Percentiles rank a stretch among this genome's conserved stretches.
Evolutionary conservation across 2,113 vertebrate genomes (phyloP).

Genomic region (Grammomys surdaster): DNA sequence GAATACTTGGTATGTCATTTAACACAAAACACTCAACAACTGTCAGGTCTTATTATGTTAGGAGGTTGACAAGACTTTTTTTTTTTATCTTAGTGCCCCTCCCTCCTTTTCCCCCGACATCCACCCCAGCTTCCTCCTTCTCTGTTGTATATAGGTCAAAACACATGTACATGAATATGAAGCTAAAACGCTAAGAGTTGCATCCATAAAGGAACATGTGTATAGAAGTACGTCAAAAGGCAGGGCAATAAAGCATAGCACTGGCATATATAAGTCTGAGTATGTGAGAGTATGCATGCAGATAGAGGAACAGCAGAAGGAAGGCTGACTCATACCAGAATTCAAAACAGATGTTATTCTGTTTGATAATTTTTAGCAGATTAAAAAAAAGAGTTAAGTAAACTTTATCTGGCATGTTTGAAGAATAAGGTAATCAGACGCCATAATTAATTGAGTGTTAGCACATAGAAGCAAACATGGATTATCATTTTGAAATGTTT

Average conservation of each 20-base stretch:
- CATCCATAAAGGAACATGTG: not conserved
- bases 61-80: not conserved
- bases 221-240: not conserved
- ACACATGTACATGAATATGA: not conserved
- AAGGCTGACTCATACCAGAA: slow-evolving; percentile 51
- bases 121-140: not conserved
- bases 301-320: not conserved
- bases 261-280: not conserved
- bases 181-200: not conserved
- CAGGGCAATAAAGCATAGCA: slow-evolving; percentile 29
- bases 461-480: slow-evolving; percentile 60
- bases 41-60: slow-evolving; percentile 29
- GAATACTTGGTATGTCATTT: not conserved
- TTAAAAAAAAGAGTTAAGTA: slow-evolving; percentile 73
- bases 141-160: not conserved
- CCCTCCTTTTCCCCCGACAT: not conserved
- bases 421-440: slow-evolving; percentile 75
- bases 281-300: not conserved
- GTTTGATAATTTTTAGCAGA: slow-evolving; percentile 63
- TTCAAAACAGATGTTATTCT: slow-evolving; percentile 70
- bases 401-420: slow-evolving; percentile 75
- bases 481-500: slow-evolving; percentile 65
- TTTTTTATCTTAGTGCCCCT: not conserved
- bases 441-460: slow-evolving; percentile 73
- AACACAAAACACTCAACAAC: slow-evolving; percentile 7